Conservation (phyloP, 2,888 invertebrate species). For the Drosophila pegasa region DNA sequence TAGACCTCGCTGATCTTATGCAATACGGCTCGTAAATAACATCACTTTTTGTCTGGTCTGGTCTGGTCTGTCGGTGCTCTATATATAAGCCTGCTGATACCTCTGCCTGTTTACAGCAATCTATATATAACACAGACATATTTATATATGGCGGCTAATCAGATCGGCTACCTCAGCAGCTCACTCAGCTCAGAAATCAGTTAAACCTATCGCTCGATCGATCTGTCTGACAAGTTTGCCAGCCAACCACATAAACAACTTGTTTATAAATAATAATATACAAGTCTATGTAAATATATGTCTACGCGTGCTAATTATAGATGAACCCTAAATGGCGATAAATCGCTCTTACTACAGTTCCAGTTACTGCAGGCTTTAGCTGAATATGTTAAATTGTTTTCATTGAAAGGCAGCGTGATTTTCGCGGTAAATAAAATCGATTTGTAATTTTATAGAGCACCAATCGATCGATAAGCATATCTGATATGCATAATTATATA, state of each 20-base stretch:
- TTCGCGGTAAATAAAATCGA: too few species aligned
- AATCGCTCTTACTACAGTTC: neutral
- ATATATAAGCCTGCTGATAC: constrained; percentile 6
- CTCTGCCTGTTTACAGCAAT: neutral
- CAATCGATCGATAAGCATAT: too few species aligned
- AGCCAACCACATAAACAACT: constrained; percentile 46
- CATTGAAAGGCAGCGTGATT: too few species aligned
- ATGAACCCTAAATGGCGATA: constrained; percentile 10
- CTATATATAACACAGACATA: neutral
- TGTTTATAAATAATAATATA: constrained; percentile 40
- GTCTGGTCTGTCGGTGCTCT: neutral
- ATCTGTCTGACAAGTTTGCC: constrained; percentile 41
- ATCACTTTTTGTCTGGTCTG: constrained; percentile 34
- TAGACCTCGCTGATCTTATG: constrained; percentile 39
- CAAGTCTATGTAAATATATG: neutral
- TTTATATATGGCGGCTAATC: constrained; percentile 34
- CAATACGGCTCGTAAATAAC: constrained; percentile 37
- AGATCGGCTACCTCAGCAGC: constrained; percentile 54
- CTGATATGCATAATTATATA: too few species aligned
- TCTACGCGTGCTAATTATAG: constrained; percentile 42
- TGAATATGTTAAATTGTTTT: neutral
- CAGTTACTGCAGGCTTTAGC: neutral
- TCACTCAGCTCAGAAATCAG: constrained; percentile 56
- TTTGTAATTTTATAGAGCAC: too few species aligned
- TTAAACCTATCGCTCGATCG: constrained; percentile 33